Conservation (phyloP, 2,113 vertebrate species). For the Silurus meridionalis region DNA sequence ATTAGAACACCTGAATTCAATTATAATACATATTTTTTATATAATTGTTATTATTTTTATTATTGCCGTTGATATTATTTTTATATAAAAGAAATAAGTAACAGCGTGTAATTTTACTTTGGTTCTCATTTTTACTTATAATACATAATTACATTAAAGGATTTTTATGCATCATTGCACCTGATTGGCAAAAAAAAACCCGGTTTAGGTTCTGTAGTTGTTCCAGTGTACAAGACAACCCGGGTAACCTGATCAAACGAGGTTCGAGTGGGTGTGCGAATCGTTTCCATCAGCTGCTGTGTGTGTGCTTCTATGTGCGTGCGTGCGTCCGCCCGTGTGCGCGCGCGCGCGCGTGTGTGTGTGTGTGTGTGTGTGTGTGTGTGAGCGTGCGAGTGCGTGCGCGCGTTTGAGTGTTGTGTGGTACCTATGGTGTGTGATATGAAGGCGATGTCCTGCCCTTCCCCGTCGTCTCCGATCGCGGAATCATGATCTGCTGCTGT, state of each 20-base stretch:
- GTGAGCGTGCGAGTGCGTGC: neutral
- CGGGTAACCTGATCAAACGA: conserved; percentile 45
- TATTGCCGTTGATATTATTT: neutral
- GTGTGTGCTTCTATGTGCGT: conserved; percentile 13
- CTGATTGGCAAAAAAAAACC: neutral
- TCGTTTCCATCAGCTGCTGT: conserved; percentile 32
- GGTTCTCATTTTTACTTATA: neutral
- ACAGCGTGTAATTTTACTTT: neutral
- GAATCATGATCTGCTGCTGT: conserved; percentile 71
- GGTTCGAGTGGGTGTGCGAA: conserved; percentile 40
- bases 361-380: conserved; percentile 6
- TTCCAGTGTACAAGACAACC: conserved; percentile 4
- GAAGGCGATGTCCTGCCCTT: conserved; percentile 68
- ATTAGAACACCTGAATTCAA: too few species aligned
- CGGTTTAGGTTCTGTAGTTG: neutral
- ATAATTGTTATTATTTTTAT: neutral
- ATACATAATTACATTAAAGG: neutral
- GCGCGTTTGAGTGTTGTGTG: conserved; percentile 38
- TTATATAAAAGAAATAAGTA: neutral
- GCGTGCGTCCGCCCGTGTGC: neutral
- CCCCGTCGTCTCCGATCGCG: conserved; percentile 67
- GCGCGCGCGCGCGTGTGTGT: neutral
- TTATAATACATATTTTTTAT: too few species aligned
- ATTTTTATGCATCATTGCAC: neutral
- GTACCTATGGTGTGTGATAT: conserved; percentile 54